phyloP scores from a whole-genome alignment of 2,888 invertebrate species.

The Sussaba pulchella region DNA sequence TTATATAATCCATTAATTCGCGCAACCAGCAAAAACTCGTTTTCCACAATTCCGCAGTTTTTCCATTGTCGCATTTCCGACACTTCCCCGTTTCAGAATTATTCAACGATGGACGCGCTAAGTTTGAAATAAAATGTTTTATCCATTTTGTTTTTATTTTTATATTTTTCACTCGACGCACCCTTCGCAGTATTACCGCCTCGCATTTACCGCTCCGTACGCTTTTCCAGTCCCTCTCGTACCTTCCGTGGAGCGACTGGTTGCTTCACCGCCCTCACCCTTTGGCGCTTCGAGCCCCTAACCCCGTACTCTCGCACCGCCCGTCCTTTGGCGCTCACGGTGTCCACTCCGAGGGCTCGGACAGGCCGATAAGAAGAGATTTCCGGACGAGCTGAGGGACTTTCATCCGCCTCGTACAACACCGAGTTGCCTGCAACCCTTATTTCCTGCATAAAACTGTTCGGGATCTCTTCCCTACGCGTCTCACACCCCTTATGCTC shows the following conservation, averaged over 20 bases:
- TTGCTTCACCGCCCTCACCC: constrained; percentile 35
- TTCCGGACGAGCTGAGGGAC: constrained; percentile 67
- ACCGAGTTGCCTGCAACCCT: constrained; percentile 24
- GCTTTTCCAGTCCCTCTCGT: constrained; percentile 9
- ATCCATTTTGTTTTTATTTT: background rate
- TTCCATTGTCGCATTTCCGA: background rate
- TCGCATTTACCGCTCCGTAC: constrained; percentile 34
- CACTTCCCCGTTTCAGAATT: constrained; percentile 33
- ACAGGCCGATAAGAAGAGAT: constrained; percentile 70
- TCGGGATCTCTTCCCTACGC: background rate
- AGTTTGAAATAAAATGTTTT: background rate
- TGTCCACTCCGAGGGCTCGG: constrained; percentile 68
- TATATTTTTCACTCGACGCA: background rate
- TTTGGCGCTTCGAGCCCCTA: too few relatives aligned
- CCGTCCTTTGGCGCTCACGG: constrained; percentile 54
- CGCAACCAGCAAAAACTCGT: background rate
- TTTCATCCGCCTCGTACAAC: constrained; percentile 56
- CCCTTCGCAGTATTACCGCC: constrained; percentile 31
- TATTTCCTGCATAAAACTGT: background rate
- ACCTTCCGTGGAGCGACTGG: constrained; percentile 65
- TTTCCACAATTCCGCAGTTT: background rate
- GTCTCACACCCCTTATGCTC: background rate
- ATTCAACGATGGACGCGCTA: constrained; percentile 8
- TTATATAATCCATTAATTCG: too few relatives aligned
- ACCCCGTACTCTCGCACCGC: too few relatives aligned